Conservation (phyloP, 2,113 vertebrate genomes). For the Nannobrachium achirus region DNA sequence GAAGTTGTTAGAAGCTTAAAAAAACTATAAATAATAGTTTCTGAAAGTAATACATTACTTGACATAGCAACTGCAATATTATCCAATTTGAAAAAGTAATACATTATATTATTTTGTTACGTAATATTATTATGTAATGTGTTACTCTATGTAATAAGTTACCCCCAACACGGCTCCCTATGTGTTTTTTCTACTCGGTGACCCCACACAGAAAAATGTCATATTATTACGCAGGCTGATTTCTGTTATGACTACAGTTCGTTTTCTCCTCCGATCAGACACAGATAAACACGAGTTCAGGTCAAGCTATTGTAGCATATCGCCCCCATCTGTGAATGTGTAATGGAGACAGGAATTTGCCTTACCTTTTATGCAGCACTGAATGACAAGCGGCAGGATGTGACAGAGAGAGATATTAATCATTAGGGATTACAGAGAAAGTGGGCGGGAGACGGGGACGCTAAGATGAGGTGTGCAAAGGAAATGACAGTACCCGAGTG, state of each 20-base stretch:
- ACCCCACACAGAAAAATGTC: conserved; percentile 7
- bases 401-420: conserved; percentile 3
- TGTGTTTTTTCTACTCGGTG: conserved; percentile 34
- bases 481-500: conserved; percentile 13
- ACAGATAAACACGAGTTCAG: conserved; percentile 24
- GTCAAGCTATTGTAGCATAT: conserved; percentile 32
- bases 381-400: conserved; percentile 47
- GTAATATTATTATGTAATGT: too few species aligned
- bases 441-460: background rate
- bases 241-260: conserved; percentile 16
- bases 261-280: conserved; percentile 4
- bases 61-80: too few species aligned
- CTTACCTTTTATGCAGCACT: conserved; percentile 69
- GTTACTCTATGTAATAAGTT: too few species aligned
- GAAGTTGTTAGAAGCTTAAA: too few species aligned
- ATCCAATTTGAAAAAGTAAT: too few species aligned
- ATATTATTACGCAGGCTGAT: background rate
- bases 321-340: conserved; percentile 62
- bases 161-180: conserved; percentile 9
- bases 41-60: too few species aligned
- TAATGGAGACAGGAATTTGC: conserved; percentile 65
- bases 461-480: conserved; percentile 24
- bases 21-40: too few species aligned
- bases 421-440: background rate
- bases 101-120: too few species aligned